Evolutionary conservation across 2,888 invertebrate species (phyloP), one percentile per base, ranked within the genome.

Genomic region (Eledona agricola): DNA sequence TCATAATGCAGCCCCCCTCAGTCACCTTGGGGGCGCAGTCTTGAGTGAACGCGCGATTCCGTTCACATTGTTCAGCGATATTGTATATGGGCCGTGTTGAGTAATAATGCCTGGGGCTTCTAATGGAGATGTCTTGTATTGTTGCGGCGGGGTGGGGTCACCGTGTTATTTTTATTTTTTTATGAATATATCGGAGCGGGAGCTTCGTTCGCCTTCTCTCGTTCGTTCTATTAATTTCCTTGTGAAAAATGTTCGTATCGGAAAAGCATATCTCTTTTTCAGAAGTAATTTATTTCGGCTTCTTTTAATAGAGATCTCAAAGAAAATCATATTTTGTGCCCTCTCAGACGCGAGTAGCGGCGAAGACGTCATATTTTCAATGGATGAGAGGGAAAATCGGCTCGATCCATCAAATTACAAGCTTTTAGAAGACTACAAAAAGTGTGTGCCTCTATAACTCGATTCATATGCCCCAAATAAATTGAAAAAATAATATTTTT

Each of bases 91-190:
- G 25, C 23, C 19, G 16, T 46, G 47, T 47, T 47, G 37, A 37
- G 47, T 40, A 32, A 32, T 50, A 38, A 28, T 32, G 38, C 49
- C 29, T 10, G 22, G 32, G 37, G 40, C 29, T 28, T 29, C 15
- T 50, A 50, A 50, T 50, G 49, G 49, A 50, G 49, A 40, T 50
- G 31, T 50, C 49, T 40, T 50, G 49, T 50, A 47, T 47, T 47
- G 37, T 35, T 37, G 35, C 45, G 7, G 11, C 4, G 7, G 34
- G 5, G 7, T 7, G 22, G 28, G 42, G 42, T 28, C 28, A 28
- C 26, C 17, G 3, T 12, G 29, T 40, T 19, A 40, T 40, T n/a
- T n/a, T n/a, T n/a, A 40, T 38, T 38, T 38, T 37, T 23, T 12
- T 37, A 25, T 23, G 10, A 7, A 28, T 28, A 40, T n/a, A n/a